Base-by-base conservation (phyloP, 2,888 invertebrate species). In the Hemicrepidius hirtus region DNA sequence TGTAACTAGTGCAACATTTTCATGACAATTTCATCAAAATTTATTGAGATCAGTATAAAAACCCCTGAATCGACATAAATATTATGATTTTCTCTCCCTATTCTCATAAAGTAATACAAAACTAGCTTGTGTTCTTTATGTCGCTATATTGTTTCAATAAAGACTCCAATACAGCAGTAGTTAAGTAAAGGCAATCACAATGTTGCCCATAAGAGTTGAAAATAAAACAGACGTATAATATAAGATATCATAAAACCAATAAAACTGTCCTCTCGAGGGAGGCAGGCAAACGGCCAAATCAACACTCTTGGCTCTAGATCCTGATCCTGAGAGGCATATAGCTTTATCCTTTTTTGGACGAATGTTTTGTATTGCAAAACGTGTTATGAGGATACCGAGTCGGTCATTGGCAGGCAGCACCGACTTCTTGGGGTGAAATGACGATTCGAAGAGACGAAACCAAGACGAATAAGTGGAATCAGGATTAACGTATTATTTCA, bases 161-260 rank as follows among this genome's bases (percentile, higher is more conserved):
- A 77, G 73, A 68, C 72, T 60, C 69, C 75, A 50, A 74, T 75
- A 76, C 70, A 68, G 70, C 63, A 63, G 67, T 68, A 75, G 71
- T 76, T 77, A 77, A 77, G 76, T 75, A 75, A 71, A 73, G 77
- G 64, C 77, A 77, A 75, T 76, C 76, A 75, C 76, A 78, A 77
- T 73, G 75, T 76, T 74, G 65, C 73, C 75, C 76, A 75, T 71
- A 76, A 75, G 75, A 75, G 62, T 74, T 67, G 78, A 75, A 73
- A 76, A 77, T 78, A 78, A 78, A 78, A 73, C 76, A 78, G 77
- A 76, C 76, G 77, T 77, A 77, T 76, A 76, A 78, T 76, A 78
- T 75, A 73, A 74, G 76, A 73, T 76, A 75, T 78, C 76, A 78
- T 79, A 79, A 79, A 79, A 73, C 75, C 76, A 75, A 79, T 79